Conservation (phyloP, 2,888 invertebrate genomes). For the Therioaphis trifolii region DNA sequence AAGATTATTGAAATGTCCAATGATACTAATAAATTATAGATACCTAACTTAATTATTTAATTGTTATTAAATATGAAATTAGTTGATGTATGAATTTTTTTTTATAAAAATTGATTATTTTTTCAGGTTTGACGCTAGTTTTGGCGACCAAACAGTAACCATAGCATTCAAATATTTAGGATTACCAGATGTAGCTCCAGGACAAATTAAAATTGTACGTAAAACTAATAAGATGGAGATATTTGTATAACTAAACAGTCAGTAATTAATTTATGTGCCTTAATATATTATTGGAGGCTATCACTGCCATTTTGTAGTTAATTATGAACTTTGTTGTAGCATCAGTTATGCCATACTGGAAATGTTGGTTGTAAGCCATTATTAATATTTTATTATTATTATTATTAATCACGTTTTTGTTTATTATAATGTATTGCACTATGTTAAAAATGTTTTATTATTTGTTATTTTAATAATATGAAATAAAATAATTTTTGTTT, state of each 20-base stretch:
- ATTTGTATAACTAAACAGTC: conserved; percentile 71
- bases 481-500: conserved; percentile 45
- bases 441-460: conserved; percentile 45
- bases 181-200: conserved; percentile 75
- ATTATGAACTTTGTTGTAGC: conserved; percentile 27
- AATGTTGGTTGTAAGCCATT: conserved; percentile 13
- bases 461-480: conserved; percentile 54
- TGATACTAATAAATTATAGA: too few species aligned
- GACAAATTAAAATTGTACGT: conserved; percentile 76
- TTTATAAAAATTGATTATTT: conserved; percentile 37
- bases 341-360: conserved; percentile 28
- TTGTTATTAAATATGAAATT: background rate
- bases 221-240: conserved; percentile 80
- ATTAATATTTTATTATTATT: background rate
- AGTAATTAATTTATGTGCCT: conserved; percentile 50
- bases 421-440: conserved; percentile 56
- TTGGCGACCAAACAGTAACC: conserved; percentile 83
- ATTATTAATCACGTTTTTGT: conserved; percentile 48
- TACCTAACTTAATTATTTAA: conserved; percentile 3
- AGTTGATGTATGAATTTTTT: too few species aligned
- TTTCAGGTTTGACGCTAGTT: conserved; percentile 83
- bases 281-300: conserved; percentile 46
- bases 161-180: conserved; percentile 80
- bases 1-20: too few species aligned
- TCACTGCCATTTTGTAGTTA: conserved; percentile 58